Base-by-base conservation (phyloP, 2,888 invertebrate genomes). In the Stenolophus ochropezus region DNA sequence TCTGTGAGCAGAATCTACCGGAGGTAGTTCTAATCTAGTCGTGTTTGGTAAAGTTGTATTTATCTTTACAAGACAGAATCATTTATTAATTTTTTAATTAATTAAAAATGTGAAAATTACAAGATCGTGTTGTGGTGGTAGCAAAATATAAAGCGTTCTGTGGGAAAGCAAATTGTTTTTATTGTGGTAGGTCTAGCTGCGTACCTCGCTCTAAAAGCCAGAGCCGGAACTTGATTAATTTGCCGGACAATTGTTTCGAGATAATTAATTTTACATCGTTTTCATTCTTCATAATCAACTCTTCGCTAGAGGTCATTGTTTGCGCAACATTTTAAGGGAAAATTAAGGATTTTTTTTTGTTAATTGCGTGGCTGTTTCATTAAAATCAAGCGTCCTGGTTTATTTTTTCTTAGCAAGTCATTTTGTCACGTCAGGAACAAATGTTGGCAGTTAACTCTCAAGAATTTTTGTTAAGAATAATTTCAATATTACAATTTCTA, bases 211-310 rank as follows among this genome's bases (percentile, higher is more conserved):
- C 56, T 53, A 27, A 75, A 76, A 76, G 56, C n/a, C 16, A n/a
- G 18, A 6, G 33, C 33, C 58, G 42, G 23, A 61, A 61, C 47
- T 47, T 49, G 77, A 78, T 78, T 78, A 78, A 61, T 78, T 78
- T 58, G 42, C 27, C 65, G 61, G 42, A 78, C 77, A 78, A 78
- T 78, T 78, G 61, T 78, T 78, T 65, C 77, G 25, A 65, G 77
- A 78, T 78, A 78, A 79, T 79, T 79, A 79, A 79, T 79, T 79
- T 79, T 51, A 25, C 79, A 79, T 79, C 79, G 79, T 69, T 65
- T 78, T 25, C 79, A 78, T 78, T 79, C 79, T 79, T 69, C 51
- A 56, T 69, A 69, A 69, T 79, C 79, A 69, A 51, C 42, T 69
- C 79, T 79, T 51, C 69, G 5, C 65, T 51, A 23, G 47, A 65